A percentile compares a stretch with the other conserved stretches of the same genome.
These are phyloP conservation scores for Catamblyrhynchus diadema DNA, from an alignment of 2,797 vertebrate species.

Conservation along the genomic window DNA sequence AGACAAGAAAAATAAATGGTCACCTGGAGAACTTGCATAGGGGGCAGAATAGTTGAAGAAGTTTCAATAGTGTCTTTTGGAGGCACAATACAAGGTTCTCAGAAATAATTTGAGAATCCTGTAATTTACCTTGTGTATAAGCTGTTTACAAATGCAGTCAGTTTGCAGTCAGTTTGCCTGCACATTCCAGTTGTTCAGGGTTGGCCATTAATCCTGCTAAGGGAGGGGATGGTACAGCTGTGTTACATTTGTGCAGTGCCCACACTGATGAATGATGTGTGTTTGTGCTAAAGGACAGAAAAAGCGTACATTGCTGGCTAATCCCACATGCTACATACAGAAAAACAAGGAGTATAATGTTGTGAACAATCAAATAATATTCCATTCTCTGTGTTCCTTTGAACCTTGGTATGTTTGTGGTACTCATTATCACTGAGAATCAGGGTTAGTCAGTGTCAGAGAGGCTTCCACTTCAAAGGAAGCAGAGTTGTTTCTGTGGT, in stretches of 20 bases:
- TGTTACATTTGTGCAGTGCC: background rate
- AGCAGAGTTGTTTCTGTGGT: background rate
- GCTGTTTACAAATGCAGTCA: background rate
- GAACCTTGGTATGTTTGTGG: background rate
- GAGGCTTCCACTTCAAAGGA: background rate
- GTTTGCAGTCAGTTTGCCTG: background rate
- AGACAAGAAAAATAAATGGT: background rate
- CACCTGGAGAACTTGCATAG: background rate
- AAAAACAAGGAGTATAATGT: background rate
- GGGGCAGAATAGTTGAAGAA: background rate
- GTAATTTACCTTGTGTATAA: background rate
- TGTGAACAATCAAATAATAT: background rate
- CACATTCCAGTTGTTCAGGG: background rate
- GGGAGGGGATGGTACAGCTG: fast-evolving
- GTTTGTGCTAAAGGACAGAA: background rate
- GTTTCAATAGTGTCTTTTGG: background rate
- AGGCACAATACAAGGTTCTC: background rate
- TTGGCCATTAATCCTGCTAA: background rate
- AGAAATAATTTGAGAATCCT: background rate
- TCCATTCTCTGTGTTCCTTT: background rate
- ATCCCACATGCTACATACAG: background rate
- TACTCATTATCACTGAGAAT: background rate
- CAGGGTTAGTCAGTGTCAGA: background rate
- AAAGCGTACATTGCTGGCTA: background rate
- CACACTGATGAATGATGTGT: background rate